Base-by-base conservation (phyloP, 2,113 vertebrate species). In the Mola mola region DNA sequence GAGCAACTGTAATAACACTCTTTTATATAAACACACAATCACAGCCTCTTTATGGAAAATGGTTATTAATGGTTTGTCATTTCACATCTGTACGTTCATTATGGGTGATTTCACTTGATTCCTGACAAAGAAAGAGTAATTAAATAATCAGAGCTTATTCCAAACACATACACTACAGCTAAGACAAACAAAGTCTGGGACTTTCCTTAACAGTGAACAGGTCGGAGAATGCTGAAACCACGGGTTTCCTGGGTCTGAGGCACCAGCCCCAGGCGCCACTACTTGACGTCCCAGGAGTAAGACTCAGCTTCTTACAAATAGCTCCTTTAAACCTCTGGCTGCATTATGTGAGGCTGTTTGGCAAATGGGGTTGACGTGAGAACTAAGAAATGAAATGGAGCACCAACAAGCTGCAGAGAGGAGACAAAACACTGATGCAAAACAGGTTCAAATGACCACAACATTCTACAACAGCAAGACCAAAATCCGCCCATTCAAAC, bases 351-450 rank as follows among this genome's bases (percentile, higher is more conserved):
- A 73, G 68, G 66, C 19, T 64, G 24, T 82, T 75, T 88, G 81
- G 72, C 76, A 66, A 46, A 61, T 3, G 4, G 19, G 42, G 41
- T 56, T 26, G 52, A 6, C 4, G 20, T 63, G 58, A 69, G 56
- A 63, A 57, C 13, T 15, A 11, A n/a, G 49, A 67, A 53, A 51
- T 1, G 24, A 72, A 51, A 31, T 38, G 69, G 36, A 76, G 72
- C 21, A 16, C 21, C 21, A 67, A 55, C 66, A 67, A 73, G 75
- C 38, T 41, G 36, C 44, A 60, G 25, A 51, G 62, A 61, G 49
- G 47, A 87, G 71, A 77, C 67, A 65, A 79, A 66, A 79, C 74
- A 63, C 53, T 66, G 63, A 81, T 48, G 60, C 71, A 80, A 66
- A 59, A n/a, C 72, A 69, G 59, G 57, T 78, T 60, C 36, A 75